phyloP scores from a whole-genome alignment of 2,888 invertebrate genomes.

The Meliscaeva auricollis region DNA sequence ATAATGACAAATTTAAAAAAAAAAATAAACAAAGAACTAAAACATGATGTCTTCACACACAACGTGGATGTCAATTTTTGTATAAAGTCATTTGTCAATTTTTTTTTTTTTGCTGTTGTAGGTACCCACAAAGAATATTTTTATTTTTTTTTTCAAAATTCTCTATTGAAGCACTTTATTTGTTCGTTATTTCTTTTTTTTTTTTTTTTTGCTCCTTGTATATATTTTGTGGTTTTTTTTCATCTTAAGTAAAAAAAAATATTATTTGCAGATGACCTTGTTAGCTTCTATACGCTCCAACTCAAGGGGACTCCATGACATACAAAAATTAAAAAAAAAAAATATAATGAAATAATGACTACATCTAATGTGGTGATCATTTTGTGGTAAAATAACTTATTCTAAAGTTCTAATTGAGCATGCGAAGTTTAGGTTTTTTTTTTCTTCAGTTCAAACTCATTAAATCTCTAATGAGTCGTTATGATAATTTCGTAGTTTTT shows the following conservation, averaged over 20 bases:
- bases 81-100: conserved; percentile 61
- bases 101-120: neutral
- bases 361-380: conserved; percentile 13
- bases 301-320: conserved; percentile 40
- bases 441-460: neutral
- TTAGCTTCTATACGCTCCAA: conserved; percentile 18
- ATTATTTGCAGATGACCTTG: conserved; percentile 59
- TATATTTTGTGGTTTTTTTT: neutral
- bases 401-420: conserved; percentile 16
- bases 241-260: neutral
- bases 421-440: neutral
- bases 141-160: conserved; percentile 6
- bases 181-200: neutral
- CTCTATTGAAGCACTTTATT: conserved; percentile 48
- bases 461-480: conserved; percentile 12
- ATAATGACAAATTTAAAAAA: conserved; percentile 42
- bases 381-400: conserved; percentile 16
- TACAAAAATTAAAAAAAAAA: conserved; percentile 18
- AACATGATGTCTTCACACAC: conserved; percentile 27
- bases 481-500: neutral
- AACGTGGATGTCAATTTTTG: conserved; percentile 59
- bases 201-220: neutral
- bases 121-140: too few species aligned
- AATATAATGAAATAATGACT: conserved; percentile 11
- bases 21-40: conserved; percentile 20